These are phyloP conservation scores for Eucera pruinosa DNA, from an alignment of 2,888 invertebrate species.

Conservation along the genomic window DNA sequence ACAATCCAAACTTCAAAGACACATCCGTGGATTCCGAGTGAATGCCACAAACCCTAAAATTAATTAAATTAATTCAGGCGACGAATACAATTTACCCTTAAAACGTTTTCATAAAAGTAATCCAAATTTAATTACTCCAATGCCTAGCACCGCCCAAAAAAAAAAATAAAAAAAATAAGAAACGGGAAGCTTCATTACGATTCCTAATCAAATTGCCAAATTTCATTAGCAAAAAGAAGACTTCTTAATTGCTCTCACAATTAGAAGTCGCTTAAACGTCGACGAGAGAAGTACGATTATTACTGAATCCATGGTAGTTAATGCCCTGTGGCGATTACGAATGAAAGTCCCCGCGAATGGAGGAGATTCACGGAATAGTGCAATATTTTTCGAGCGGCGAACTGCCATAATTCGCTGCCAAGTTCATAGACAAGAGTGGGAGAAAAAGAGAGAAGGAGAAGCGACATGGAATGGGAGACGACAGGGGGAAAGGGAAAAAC, in stretches of 20 bases:
- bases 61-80: too few relatives aligned
- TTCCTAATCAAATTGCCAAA: not conserved
- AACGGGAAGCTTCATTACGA: not conserved
- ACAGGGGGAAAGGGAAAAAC: slow-evolving; percentile 25
- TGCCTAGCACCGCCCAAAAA: too few relatives aligned
- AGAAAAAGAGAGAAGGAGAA: not conserved
- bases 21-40: too few relatives aligned
- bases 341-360: slow-evolving; percentile 8
- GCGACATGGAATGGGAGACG: slow-evolving; percentile 31
- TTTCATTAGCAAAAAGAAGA: not conserved
- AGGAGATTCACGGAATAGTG: slow-evolving; percentile 15
- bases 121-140: too few relatives aligned
- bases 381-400: slow-evolving; percentile 37
- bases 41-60: too few relatives aligned
- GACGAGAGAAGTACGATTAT: not conserved
- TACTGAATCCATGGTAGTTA: not conserved
- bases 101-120: too few relatives aligned
- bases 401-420: slow-evolving; percentile 55
- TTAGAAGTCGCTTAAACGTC: slow-evolving; percentile 11
- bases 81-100: too few relatives aligned
- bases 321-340: slow-evolving; percentile 1
- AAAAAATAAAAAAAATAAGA: not conserved
- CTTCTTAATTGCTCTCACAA: not conserved
- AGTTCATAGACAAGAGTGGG: slow-evolving; percentile 44
- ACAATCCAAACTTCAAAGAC: too few relatives aligned